Conservation (phyloP, 1,140 invertebrate species). For the Drosophila pseudoananassae region DNA sequence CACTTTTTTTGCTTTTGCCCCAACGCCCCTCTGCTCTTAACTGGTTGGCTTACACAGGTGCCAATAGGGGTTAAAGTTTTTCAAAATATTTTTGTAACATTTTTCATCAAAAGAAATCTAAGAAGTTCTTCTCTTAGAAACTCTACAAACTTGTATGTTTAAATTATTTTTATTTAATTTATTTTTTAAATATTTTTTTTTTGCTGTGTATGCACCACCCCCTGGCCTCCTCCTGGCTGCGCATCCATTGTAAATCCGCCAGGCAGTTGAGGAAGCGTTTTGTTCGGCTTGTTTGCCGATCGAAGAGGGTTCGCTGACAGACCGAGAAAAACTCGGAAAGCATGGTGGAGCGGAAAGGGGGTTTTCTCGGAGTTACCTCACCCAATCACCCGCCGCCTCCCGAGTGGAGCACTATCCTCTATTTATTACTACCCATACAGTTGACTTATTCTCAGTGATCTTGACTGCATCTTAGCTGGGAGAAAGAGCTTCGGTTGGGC, state of each 20-base stretch:
- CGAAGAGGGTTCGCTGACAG: constrained; percentile 60
- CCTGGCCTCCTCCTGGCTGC: constrained; percentile 16
- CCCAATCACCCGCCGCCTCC: constrained; percentile 41
- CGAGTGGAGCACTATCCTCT: constrained; percentile 31
- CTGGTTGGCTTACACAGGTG: constrained; percentile 49
- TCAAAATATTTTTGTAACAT: neutral
- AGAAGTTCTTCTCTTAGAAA: too few relatives aligned
- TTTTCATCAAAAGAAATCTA: neutral
- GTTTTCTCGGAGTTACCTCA: constrained; percentile 26
- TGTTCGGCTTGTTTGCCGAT: constrained; percentile 78
- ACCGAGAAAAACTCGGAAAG: constrained; percentile 7
- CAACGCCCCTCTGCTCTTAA: constrained; percentile 37
- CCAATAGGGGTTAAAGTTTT: neutral
- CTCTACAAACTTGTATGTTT: too few relatives aligned
- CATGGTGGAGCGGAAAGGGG: constrained; percentile 3
- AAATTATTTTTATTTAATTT: neutral
- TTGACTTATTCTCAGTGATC: constrained; percentile 74
- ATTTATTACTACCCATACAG: constrained; percentile 71
- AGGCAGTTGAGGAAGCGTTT: constrained; percentile 78
- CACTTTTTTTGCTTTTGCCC: constrained; percentile 17
- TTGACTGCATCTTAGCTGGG: constrained; percentile 8
- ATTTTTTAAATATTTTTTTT: neutral
- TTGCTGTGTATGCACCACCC: constrained; percentile 12
- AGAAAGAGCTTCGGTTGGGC: constrained; percentile 20
- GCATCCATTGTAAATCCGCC: constrained; percentile 76